Evolutionary conservation across 2,797 vertebrate species (phyloP).

Genomic region (Garrulus glandarius): DNA sequence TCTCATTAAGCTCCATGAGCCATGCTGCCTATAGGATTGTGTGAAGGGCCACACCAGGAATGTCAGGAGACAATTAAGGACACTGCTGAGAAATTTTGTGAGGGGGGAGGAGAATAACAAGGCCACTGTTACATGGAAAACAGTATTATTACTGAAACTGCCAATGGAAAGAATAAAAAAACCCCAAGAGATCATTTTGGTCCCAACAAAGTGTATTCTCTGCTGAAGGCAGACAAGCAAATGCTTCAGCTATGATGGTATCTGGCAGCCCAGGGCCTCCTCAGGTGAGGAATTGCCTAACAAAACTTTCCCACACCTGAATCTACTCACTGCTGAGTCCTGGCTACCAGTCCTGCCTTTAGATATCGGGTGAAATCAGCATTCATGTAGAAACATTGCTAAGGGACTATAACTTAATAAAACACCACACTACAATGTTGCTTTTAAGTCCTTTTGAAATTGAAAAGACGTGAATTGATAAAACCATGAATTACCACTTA

Average conservation of each 20-base stretch:
- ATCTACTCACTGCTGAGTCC: not conserved
- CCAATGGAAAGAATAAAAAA: slow-evolving; percentile 9
- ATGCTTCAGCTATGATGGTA: not conserved
- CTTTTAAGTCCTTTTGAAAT: not conserved
- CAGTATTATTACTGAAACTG: not conserved
- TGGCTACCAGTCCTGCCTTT: not conserved
- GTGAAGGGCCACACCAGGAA: slow-evolving; percentile 60
- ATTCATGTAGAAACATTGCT: not conserved
- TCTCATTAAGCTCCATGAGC: slow-evolving; percentile 75
- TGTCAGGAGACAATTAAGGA: slow-evolving; percentile 56
- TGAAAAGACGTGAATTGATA: not conserved
- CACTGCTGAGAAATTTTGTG: slow-evolving; percentile 6
- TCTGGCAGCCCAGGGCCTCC: not conserved
- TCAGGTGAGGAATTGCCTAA: not conserved
- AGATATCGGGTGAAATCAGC: not conserved
- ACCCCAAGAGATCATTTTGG: not conserved
- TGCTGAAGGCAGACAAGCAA: not conserved
- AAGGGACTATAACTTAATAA: not conserved
- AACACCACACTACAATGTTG: not conserved
- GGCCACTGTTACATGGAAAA: not conserved
- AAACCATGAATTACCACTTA: not conserved
- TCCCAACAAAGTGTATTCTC: not conserved
- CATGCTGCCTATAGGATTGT: slow-evolving; percentile 48
- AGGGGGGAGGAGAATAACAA: not conserved
- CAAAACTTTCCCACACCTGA: not conserved